Base-by-base conservation (phyloP, 1,140 invertebrate species). In the Littorina saxatilis region DNA sequence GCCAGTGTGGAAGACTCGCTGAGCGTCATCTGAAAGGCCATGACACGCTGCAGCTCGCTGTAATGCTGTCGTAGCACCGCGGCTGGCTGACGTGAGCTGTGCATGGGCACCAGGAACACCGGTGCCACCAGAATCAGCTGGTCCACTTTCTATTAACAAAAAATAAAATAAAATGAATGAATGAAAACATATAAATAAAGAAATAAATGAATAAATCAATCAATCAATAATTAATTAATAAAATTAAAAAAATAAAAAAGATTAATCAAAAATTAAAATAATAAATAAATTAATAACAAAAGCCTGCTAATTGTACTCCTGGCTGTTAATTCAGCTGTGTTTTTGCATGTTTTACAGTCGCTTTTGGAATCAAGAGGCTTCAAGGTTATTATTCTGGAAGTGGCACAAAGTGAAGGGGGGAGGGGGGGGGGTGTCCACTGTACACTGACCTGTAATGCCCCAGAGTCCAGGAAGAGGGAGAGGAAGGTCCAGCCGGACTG, bases 401-500 rank as follows among this genome's bases (percentile, higher is more conserved):
- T n/a, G n/a, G n/a, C n/a, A n/a, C 55, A 11, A 58, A 11, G 23
- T 11, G 55, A 23, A n/a, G 55, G 5, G 4, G 5, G 5, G 27
- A 13, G 27, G 27, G 20, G 55, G 55, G 27, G 7, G 55, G 55
- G 20, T 23, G 17, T 58, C 27, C 17, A n/a, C n/a, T n/a, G 68
- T 15, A 77, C n/a, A 78, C 78, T 82, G 83, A 90, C 88, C 84
- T 87, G 83, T 17, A 90, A 58, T 35, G 80, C 75, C 70, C 87
- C 87, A 80, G 80, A 84, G 77, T 88, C 84, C 20, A 90, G 77
- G 43, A 90, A 58, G 40, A 79, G 83, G 15, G 85, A 85, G 2
- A 89, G 80, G 29, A 89, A 15, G 17, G 76, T 40, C 87, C 85
- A 89, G 74, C 83, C 80, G 23, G 77, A 50, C 29, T 83, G 78